Conservation (phyloP, 2,113 vertebrate species). For the Anhinga rufa region DNA sequence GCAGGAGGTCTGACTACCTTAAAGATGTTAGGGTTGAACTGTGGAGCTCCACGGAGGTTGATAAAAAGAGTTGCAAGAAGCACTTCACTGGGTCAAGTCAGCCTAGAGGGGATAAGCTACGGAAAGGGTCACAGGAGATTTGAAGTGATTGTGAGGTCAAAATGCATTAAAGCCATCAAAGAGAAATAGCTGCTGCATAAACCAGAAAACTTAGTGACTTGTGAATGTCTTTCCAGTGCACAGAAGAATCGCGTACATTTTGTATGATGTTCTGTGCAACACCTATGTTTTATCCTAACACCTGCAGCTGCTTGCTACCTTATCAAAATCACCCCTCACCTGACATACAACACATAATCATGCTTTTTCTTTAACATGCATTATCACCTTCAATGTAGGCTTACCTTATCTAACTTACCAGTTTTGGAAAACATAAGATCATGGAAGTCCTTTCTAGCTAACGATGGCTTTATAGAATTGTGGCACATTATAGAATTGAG, state of each 20-base stretch:
- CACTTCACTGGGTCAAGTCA: not conserved
- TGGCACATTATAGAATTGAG: rapidly evolving
- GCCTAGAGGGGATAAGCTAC: not conserved
- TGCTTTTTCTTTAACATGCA: not conserved
- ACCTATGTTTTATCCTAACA: not conserved
- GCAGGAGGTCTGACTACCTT: not conserved
- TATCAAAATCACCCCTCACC: not conserved
- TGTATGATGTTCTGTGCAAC: not conserved
- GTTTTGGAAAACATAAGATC: not conserved
- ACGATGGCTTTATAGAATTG: not conserved
- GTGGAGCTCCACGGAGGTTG: not conserved
- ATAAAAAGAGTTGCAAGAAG: not conserved
- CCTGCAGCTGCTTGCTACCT: not conserved
- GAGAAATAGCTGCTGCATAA: not conserved
- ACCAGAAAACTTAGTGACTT: not conserved
- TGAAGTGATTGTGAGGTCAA: conserved; percentile 12
- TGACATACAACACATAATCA: not conserved
- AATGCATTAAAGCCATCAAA: conserved; percentile 5
- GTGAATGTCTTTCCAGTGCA: not conserved
- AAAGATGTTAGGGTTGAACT: not conserved
- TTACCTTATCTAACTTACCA: not conserved
- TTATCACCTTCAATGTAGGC: not conserved
- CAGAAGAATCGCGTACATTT: not conserved
- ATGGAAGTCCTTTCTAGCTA: not conserved
- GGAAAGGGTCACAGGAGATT: not conserved